Percentiles rank a stretch among this genome's conserved stretches.
phyloP scores from a whole-genome alignment of 2,888 invertebrate species.

The Adineta ricciae region DNA sequence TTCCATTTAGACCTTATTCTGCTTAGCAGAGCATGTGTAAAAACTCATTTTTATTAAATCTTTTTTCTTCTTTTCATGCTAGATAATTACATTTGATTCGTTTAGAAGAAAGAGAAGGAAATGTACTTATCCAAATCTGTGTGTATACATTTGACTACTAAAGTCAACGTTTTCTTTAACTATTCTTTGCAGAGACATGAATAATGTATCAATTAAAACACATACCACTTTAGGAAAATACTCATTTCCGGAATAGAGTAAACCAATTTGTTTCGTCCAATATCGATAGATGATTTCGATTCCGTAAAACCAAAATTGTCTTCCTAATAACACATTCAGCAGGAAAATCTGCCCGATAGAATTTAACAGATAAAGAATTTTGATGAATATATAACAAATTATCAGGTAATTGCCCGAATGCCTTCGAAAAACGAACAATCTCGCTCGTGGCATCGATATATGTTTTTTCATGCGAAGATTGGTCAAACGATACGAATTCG shows the following conservation, averaged over 20 bases:
- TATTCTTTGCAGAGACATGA: too few relatives aligned
- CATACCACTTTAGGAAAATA: constrained; percentile 22
- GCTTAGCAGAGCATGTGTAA: not conserved
- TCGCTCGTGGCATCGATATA: not conserved
- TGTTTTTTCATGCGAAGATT: not conserved
- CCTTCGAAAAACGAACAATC: constrained; percentile 21
- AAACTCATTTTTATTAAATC: too few relatives aligned
- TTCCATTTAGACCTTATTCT: not conserved
- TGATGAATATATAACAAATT: constrained; percentile 30
- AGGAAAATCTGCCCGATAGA: constrained; percentile 31
- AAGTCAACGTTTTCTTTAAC: too few relatives aligned
- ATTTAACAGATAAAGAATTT: constrained; percentile 31
- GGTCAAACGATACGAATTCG: constrained; percentile 13
- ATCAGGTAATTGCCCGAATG: constrained; percentile 32
- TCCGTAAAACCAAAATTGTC: constrained; percentile 27
- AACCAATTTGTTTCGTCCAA: not conserved
- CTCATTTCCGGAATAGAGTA: not conserved
- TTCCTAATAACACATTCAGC: constrained; percentile 28
- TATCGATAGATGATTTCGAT: not conserved
- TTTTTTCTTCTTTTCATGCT: too few relatives aligned
- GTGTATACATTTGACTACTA: too few relatives aligned
- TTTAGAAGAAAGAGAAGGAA: too few relatives aligned
- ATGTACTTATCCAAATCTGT: too few relatives aligned
- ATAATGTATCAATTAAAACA: not conserved
- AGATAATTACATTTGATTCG: too few relatives aligned